Evolutionary conservation across 2,797 vertebrate species (phyloP).

Genomic region (Ara ararauna): DNA sequence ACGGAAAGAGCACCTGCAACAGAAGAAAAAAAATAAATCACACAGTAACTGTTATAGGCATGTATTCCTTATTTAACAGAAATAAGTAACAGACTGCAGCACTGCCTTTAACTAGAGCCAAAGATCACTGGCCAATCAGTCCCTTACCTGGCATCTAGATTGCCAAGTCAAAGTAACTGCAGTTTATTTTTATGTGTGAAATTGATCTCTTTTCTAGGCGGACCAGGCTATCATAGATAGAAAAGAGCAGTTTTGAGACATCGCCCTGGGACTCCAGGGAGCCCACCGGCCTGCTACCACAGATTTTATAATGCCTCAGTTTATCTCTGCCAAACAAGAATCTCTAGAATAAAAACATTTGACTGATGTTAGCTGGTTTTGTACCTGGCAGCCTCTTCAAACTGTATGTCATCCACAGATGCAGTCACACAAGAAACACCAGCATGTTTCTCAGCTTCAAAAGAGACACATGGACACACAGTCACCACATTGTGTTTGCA

Average conservation of each 20-base stretch:
- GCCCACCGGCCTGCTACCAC: not conserved
- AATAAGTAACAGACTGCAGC: not conserved
- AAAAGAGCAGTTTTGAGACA: not conserved
- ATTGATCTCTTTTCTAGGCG: not conserved
- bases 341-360: not conserved
- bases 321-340: not conserved
- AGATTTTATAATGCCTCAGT: not conserved
- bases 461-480: constrained; percentile 16
- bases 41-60: not conserved
- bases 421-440: constrained; percentile 81
- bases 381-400: constrained; percentile 82
- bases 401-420: constrained; percentile 83
- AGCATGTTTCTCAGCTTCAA: constrained; percentile 82
- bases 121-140: not conserved
- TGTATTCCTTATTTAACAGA: not conserved
- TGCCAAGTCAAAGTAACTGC: not conserved
- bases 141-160: not conserved
- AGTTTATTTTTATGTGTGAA: not conserved
- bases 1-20: not conserved
- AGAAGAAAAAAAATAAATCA: not conserved
- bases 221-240: not conserved
- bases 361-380: not conserved
- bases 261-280: not conserved
- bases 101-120: not conserved
- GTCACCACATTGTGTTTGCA: not conserved